These are phyloP conservation scores for Apogon talboti DNA, from an alignment of 2,797 vertebrate species.

Conservation along the genomic window DNA sequence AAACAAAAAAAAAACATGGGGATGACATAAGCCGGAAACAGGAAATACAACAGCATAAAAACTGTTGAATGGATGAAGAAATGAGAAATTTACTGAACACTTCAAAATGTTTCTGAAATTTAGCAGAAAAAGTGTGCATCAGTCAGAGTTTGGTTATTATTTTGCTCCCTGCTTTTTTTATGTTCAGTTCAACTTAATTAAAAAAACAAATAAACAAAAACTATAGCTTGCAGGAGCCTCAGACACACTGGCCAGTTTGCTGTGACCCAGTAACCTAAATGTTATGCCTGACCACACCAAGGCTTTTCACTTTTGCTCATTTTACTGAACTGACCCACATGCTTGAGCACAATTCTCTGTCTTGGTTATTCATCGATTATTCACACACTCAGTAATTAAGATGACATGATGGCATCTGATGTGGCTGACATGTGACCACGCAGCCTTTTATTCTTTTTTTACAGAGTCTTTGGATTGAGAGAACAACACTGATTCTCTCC, in stretches of 20 bases:
- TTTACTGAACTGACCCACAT: constrained; percentile 34
- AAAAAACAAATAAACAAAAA: not conserved
- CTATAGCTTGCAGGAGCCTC: constrained; percentile 3
- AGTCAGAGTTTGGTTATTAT: not conserved
- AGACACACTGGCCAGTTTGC: constrained; percentile 36
- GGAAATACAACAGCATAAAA: constrained; percentile 1
- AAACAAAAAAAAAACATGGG: constrained; percentile 2
- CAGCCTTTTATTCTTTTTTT: constrained; percentile 24
- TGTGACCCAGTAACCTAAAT: constrained; percentile 62
- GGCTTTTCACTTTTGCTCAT: constrained; percentile 4
- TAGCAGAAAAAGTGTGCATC: no score
- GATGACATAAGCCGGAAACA: constrained; percentile 10
- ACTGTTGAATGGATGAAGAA: not conserved
- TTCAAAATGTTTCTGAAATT: no score
- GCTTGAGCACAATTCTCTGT: not conserved
- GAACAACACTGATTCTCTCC: constrained; percentile 95
- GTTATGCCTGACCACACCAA: constrained; percentile 34
- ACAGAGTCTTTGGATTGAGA: constrained; percentile 94
- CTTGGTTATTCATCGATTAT: constrained; percentile 19
- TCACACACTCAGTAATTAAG: not conserved
- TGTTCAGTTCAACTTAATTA: not conserved
- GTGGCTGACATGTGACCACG: not conserved
- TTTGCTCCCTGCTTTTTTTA: not conserved
- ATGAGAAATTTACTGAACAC: not conserved
- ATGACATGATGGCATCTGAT: constrained; percentile 3